Percentiles rank a stretch among this genome's conserved stretches.
These are phyloP conservation scores for Lycophotia porphyrea DNA, from an alignment of 2,888 invertebrate genomes.

Conservation along the genomic window DNA sequence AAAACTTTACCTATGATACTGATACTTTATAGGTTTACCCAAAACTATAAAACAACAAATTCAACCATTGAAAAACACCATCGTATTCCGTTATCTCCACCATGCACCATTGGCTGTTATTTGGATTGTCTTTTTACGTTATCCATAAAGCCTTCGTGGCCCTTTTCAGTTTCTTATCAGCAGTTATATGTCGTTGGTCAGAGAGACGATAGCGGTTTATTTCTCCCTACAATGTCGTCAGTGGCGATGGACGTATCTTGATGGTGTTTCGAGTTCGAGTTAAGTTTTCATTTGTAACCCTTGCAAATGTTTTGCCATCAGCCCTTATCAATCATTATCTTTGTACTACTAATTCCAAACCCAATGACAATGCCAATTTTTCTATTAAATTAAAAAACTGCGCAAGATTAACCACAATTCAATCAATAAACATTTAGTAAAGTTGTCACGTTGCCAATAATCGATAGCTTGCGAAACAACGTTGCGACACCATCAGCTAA, in stretches of 20 bases:
- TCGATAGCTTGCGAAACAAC: conserved; percentile 41
- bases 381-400: conserved; percentile 8
- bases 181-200: conserved; percentile 64
- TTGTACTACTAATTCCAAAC: not conserved
- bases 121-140: conserved; percentile 68
- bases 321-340: not conserved
- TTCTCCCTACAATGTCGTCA: conserved; percentile 44
- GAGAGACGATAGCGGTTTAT: conserved; percentile 60
- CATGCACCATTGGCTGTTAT: conserved; percentile 54
- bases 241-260: conserved; percentile 31
- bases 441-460: conserved; percentile 56
- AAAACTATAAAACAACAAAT: conserved; percentile 61
- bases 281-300: not conserved
- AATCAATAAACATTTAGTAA: conserved; percentile 30
- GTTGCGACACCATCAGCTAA: conserved; percentile 66
- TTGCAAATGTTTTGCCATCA: not conserved
- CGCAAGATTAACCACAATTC: conserved; percentile 20
- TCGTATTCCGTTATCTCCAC: conserved; percentile 49
- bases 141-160: conserved; percentile 66
- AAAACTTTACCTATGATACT: conserved; percentile 11
- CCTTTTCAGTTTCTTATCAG: conserved; percentile 67
- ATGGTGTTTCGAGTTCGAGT: conserved; percentile 4
- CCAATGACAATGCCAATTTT: not conserved
- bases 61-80: conserved; percentile 59
- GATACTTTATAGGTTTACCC: conserved; percentile 33